Evolutionary conservation across 2,888 invertebrate genomes (phyloP), one percentile per base, ranked within the genome.

Genomic region (Bibio marci): DNA sequence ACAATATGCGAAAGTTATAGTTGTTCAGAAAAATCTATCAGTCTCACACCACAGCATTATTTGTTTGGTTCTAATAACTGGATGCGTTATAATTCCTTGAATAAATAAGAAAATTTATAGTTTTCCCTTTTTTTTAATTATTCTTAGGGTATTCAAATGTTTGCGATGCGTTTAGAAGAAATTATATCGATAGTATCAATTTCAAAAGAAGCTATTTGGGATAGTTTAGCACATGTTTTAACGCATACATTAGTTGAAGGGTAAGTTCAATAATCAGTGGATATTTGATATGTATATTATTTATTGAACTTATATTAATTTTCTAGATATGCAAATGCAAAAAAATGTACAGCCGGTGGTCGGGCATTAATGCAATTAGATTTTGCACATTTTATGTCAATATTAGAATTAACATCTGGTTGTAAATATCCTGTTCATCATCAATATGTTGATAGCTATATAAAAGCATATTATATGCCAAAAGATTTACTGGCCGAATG

Each of bases 321-420:
- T 18, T 59, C 60, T 69, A 85, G 58, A 25, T 92, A 83, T 63
- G 79, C 90, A 0, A 80, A 78, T 51, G 83, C 87, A 0, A 87
- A 82, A 44, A 92, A 90, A 57, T 98, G 98, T 61, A 83, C 91
- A 0, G 90, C 91, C 49, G 95, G 91, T 18, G 98, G 98, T 0
- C 66, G 98, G 30, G 97, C 92, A 0, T 62, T 98, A 10, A 98
- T 98, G 97, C 95, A 95, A 55, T 65, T 98, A 17, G 98, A 98
- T 66, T 95, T 91, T 53, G 86, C 91, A 7, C 95, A 97, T 57
- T 76, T 95, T 44, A 73, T 91, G 47, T 77, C 86, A 17, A 91
- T 94, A 56, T 67, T 90, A 38, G 92, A 95, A 59, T 77, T 81
- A 52, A 75, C 94, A 39, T 81, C 90, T 0, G 73, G 75, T 1